Percentiles rank a stretch among this genome's conserved stretches.
Conservation (phyloP, 2,888 invertebrate genomes). For the Argynnis bischoffii region DNA sequence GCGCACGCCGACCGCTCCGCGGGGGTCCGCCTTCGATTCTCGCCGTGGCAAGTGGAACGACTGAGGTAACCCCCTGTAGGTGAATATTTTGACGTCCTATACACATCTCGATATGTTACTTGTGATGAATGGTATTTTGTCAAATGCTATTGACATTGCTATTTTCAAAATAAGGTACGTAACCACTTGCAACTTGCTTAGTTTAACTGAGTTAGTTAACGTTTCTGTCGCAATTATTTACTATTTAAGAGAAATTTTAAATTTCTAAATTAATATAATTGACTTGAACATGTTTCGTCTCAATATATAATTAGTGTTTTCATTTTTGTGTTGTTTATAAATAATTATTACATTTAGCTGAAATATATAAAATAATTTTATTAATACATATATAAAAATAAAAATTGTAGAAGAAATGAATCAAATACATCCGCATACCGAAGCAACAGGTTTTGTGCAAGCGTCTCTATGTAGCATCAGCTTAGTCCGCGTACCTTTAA, state of each 20-base stretch:
- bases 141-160: conserved; percentile 27
- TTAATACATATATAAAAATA: conserved; percentile 12
- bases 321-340: background rate
- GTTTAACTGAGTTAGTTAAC: too few relatives aligned
- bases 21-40: conserved; percentile 75
- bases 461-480: conserved; percentile 22
- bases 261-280: too few relatives aligned
- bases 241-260: too few relatives aligned
- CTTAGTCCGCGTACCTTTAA: conserved; percentile 21
- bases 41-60: conserved; percentile 69
- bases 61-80: conserved; percentile 72
- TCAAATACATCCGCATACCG: conserved; percentile 38
- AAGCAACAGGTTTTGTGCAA: conserved; percentile 36
- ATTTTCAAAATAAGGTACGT: conserved; percentile 24
- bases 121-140: conserved; percentile 61
- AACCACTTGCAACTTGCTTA: background rate
- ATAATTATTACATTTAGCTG: background rate
- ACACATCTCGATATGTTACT: conserved; percentile 52
- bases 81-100: conserved; percentile 76
- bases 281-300: too few relatives aligned
- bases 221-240: too few relatives aligned
- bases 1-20: conserved; percentile 67
- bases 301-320: too few relatives aligned
- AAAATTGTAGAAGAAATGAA: conserved; percentile 31
- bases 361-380: conserved; percentile 7